These are phyloP conservation scores for Falco peregrinus DNA, from an alignment of 2,797 vertebrate species.

Conservation along the genomic window DNA sequence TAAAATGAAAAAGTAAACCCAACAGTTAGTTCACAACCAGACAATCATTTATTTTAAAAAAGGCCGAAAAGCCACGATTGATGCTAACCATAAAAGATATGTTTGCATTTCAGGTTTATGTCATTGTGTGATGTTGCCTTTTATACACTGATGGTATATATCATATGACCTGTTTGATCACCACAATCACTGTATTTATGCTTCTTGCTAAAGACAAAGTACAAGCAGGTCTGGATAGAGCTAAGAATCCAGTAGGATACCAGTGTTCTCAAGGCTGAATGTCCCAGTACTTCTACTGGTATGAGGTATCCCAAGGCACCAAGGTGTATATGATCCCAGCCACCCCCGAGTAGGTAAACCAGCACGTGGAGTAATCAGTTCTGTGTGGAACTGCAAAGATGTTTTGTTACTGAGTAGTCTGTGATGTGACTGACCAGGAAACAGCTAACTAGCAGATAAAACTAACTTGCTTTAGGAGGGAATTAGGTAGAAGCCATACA, in stretches of 20 bases:
- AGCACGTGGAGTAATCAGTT: background rate
- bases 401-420: background rate
- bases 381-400: background rate
- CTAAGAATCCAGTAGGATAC: background rate
- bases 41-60: background rate
- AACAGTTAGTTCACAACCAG: background rate
- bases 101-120: background rate
- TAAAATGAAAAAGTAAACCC: background rate
- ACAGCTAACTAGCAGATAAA: background rate
- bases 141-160: background rate
- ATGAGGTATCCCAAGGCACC: background rate
- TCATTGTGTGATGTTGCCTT: background rate
- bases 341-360: background rate
- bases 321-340: background rate
- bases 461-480: background rate
- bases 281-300: background rate
- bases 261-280: background rate
- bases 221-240: background rate
- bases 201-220: background rate
- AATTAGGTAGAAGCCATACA: background rate
- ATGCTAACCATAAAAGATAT: background rate
- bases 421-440: background rate
- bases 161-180: background rate
- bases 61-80: background rate
- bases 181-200: background rate